These are phyloP conservation scores for Syngnathus scovelli DNA, from an alignment of 2,113 vertebrate species.

Conservation along the genomic window DNA sequence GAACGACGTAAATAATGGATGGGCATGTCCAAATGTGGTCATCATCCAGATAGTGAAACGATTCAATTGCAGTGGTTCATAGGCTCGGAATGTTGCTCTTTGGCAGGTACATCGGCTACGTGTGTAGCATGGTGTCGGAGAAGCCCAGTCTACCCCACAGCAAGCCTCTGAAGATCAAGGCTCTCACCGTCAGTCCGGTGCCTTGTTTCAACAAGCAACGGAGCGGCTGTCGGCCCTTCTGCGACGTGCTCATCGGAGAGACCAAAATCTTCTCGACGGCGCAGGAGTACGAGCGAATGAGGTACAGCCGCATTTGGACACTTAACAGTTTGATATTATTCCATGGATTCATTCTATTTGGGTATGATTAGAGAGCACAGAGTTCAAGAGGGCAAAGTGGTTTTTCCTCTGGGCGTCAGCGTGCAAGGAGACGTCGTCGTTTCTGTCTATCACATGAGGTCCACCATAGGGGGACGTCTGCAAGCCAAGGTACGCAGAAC, in stretches of 20 bases:
- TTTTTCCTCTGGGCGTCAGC: slow-evolving; percentile 86
- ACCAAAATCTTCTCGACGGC: slow-evolving; percentile 92
- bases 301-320: slow-evolving; percentile 60
- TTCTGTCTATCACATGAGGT: slow-evolving; percentile 92
- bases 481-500: slow-evolving; percentile 86
- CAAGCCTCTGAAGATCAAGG: slow-evolving; percentile 87
- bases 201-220: slow-evolving; percentile 98
- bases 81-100: neutral
- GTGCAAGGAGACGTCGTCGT: slow-evolving; percentile 91
- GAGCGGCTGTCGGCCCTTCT: slow-evolving; percentile 95
- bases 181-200: slow-evolving; percentile 85
- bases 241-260: slow-evolving; percentile 92
- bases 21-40: too few species aligned
- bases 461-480: slow-evolving; percentile 90
- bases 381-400: slow-evolving; percentile 89
- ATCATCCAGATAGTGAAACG: neutral
- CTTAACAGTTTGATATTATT: neutral
- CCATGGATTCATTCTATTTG: neutral
- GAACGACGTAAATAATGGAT: too few species aligned
- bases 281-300: slow-evolving; percentile 95
- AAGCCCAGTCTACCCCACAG: slow-evolving; percentile 89
- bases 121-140: slow-evolving; percentile 93
- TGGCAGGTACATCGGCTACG: slow-evolving; percentile 90
- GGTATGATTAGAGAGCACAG: slow-evolving; percentile 82
- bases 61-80: neutral